Evolutionary conservation across 2,113 vertebrate species (phyloP).

Genomic region (Oryzias celebensis): DNA sequence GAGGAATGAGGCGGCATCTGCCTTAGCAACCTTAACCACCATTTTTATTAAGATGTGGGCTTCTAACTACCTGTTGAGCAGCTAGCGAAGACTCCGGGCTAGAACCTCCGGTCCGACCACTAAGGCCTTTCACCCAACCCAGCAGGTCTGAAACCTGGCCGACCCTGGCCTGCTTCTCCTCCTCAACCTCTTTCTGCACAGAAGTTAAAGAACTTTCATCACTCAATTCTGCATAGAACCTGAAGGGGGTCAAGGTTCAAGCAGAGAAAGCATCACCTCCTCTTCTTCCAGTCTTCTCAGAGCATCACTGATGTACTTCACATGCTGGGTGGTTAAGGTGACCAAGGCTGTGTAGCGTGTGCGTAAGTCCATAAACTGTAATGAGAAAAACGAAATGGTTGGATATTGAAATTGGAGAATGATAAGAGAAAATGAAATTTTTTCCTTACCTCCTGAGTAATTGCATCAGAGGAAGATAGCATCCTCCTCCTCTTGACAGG

Average conservation of each 20-base stretch:
- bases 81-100: slow-evolving; percentile 85
- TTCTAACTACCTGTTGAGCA: slow-evolving; percentile 84
- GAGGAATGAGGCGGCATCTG: background rate
- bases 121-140: slow-evolving; percentile 85
- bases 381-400: background rate
- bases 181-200: slow-evolving; percentile 93
- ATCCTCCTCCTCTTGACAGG: slow-evolving; percentile 90
- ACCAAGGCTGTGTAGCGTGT: slow-evolving; percentile 96
- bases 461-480: slow-evolving; percentile 91
- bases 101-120: slow-evolving; percentile 69
- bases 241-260: background rate
- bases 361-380: slow-evolving; percentile 96
- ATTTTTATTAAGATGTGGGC: background rate
- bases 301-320: slow-evolving; percentile 97
- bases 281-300: slow-evolving; percentile 92
- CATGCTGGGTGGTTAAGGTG: slow-evolving; percentile 93
- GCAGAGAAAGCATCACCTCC: slow-evolving; percentile 77
- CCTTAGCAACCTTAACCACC: background rate
- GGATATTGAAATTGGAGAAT: too few species aligned
- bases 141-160: slow-evolving; percentile 91
- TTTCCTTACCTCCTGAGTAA: slow-evolving; percentile 90
- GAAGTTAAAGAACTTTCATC: background rate
- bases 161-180: slow-evolving; percentile 90
- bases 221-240: background rate
- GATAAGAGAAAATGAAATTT: background rate